These are phyloP conservation scores for Leptothorax acervorum DNA, from an alignment of 2,888 invertebrate genomes.

Conservation along the genomic window DNA sequence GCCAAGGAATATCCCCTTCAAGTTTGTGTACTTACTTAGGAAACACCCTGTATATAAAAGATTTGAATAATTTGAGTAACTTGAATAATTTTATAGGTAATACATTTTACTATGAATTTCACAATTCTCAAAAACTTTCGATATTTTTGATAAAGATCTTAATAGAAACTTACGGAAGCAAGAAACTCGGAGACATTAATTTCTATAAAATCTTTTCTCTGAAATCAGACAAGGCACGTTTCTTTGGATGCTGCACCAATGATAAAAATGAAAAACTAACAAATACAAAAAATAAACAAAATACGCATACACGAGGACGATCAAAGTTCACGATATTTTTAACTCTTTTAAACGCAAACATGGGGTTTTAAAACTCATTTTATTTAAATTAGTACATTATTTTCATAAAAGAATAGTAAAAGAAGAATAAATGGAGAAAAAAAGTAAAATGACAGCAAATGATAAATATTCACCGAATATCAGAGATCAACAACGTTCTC, in stretches of 20 bases:
- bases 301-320: background rate
- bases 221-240: background rate
- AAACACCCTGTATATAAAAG: no score
- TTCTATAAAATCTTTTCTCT: background rate
- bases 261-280: background rate
- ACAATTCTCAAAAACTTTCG: background rate
- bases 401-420: background rate
- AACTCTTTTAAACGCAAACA: conserved; percentile 4
- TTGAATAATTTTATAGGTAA: background rate
- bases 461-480: background rate
- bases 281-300: background rate
- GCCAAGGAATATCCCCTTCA: no score
- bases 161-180: background rate
- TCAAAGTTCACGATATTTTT: background rate
- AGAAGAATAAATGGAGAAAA: background rate
- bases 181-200: background rate
- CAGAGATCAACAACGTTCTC: background rate
- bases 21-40: no score
- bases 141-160: background rate
- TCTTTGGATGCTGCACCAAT: background rate
- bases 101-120: background rate
- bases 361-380: background rate
- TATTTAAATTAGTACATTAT: background rate
- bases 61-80: background rate
- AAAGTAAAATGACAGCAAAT: background rate